Evolutionary conservation across 2,888 invertebrate genomes (phyloP), one percentile per base, ranked within the genome.

Genomic region (Drosophila yooni): DNA sequence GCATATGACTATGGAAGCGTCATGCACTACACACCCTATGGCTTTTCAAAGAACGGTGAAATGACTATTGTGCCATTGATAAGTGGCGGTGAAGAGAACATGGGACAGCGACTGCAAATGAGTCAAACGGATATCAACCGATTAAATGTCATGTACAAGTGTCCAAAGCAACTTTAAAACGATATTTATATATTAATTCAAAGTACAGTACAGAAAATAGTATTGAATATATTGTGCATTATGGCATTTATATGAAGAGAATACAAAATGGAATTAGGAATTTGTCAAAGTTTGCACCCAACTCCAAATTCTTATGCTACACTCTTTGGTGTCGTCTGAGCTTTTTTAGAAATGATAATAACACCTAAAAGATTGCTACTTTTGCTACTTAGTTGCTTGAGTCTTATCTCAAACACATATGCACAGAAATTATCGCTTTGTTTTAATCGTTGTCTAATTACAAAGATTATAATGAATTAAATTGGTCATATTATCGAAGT

Each of bases 11-110:
- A 95, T 91, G 94, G 94, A 77, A 96, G 96, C 76, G 95, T 97
- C 2, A 96, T 97, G 96, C 97, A 97, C 89, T 97, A 97, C 91
- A 95, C 96, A 0, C 94, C 94, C 18, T 95, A 94, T 40, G 96
- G 96, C 0, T 97, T 97, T 92, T 95, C 96, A 0, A 94, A 91
- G 70, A 96, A 97, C 90, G 94, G 95, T 0, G 92, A 94, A 84
- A 94, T 95, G 54, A 97, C 97, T 0, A 96, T 97, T 60, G 93
- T 95, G 27, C 94, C 96, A 0, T 52, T 73, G 6, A 51, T 75
- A 25, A 53, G 59, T 7, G 79, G 73, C 8, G 88, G 69, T 5
- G 88, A 76, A 13, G 52, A 70, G n/a, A 0, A 52, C 0, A 83
- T 83, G 88, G 82, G 82, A 8, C 82, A 82, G 21, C 70, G 82